These are phyloP conservation scores for Proctacanthus coquilletti DNA, from an alignment of 1,140 invertebrate genomes.

Conservation along the genomic window DNA sequence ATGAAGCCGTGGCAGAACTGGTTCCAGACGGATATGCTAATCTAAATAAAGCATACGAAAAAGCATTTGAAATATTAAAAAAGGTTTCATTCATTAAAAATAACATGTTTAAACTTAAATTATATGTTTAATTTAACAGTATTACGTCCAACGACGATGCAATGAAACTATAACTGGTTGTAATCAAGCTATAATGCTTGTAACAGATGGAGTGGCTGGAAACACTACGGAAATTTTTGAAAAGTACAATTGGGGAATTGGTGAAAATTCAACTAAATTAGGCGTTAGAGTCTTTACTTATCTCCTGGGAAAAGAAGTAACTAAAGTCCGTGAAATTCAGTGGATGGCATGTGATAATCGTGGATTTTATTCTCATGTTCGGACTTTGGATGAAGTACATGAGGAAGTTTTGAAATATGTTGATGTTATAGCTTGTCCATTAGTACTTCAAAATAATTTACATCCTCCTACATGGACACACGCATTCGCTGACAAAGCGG, in stretches of 20 bases:
- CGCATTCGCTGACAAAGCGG: slow-evolving; percentile 68
- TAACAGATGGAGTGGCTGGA: slow-evolving; percentile 91
- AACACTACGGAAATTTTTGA: slow-evolving; percentile 80
- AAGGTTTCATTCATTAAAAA: no score
- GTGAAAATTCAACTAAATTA: slow-evolving; percentile 39
- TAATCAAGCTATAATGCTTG: slow-evolving; percentile 97
- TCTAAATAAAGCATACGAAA: slow-evolving; percentile 65
- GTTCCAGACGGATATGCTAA: slow-evolving; percentile 70
- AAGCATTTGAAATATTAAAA: slow-evolving; percentile 72
- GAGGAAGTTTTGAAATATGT: slow-evolving; percentile 89
- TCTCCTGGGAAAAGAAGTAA: slow-evolving; percentile 88
- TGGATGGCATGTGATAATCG: slow-evolving; percentile 94
- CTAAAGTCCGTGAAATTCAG: slow-evolving; percentile 76
- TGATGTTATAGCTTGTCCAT: slow-evolving; percentile 71
- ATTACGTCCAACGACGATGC: slow-evolving; percentile 39
- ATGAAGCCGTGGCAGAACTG: slow-evolving; percentile 47
- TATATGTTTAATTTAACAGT: slow-evolving; percentile 21
- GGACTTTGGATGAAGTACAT: slow-evolving; percentile 80
- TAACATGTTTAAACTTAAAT: no score
- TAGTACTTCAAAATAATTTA: slow-evolving; percentile 57
- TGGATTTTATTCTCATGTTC: slow-evolving; percentile 86
- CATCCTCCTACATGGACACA: slow-evolving; percentile 83
- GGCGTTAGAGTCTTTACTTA: slow-evolving; percentile 94
- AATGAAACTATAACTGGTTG: slow-evolving; percentile 46
- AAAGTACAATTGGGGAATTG: slow-evolving; percentile 62